Conservation (phyloP, 2,113 vertebrate species). For the Carassius carassius region DNA sequence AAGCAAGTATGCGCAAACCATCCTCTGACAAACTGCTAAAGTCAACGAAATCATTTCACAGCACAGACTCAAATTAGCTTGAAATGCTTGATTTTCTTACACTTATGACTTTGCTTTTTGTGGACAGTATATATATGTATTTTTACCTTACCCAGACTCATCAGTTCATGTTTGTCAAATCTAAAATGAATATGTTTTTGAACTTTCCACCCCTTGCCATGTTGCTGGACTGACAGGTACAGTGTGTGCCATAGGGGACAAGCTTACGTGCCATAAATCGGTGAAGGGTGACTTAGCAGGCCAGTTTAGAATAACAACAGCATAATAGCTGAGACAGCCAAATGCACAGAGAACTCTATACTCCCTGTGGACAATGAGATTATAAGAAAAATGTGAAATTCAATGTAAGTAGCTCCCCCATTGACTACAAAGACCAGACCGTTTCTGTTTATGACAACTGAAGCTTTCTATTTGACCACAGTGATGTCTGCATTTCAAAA, state of each 20-base stretch:
- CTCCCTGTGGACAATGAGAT: slow-evolving; percentile 63
- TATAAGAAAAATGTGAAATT: slow-evolving; percentile 63
- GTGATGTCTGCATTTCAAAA: neutral
- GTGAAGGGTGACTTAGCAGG: slow-evolving; percentile 65
- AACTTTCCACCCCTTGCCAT: slow-evolving; percentile 14
- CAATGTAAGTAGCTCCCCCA: slow-evolving; percentile 58
- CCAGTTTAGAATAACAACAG: slow-evolving; percentile 69
- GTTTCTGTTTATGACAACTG: slow-evolving; percentile 40
- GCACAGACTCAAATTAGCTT: neutral
- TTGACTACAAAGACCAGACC: slow-evolving; percentile 43
- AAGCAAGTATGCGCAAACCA: neutral
- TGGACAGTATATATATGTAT: neutral
- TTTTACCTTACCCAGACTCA: neutral
- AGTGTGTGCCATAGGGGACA: slow-evolving; percentile 31
- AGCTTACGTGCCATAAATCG: slow-evolving; percentile 32
- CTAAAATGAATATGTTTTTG: slow-evolving; percentile 28
- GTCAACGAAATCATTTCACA: slow-evolving; percentile 4
- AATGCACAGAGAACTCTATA: slow-evolving; percentile 51
- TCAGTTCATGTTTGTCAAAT: slow-evolving; percentile 25
- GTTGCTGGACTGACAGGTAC: slow-evolving; percentile 34
- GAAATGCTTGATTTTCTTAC: neutral
- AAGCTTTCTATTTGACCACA: slow-evolving; percentile 15
- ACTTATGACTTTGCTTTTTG: neutral
- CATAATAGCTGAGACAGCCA: slow-evolving; percentile 52
- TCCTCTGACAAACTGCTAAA: neutral